Percentiles rank a stretch among this genome's conserved stretches.
Conservation (phyloP, 2,113 vertebrate genomes). For the Laterallus jamaicensis region DNA sequence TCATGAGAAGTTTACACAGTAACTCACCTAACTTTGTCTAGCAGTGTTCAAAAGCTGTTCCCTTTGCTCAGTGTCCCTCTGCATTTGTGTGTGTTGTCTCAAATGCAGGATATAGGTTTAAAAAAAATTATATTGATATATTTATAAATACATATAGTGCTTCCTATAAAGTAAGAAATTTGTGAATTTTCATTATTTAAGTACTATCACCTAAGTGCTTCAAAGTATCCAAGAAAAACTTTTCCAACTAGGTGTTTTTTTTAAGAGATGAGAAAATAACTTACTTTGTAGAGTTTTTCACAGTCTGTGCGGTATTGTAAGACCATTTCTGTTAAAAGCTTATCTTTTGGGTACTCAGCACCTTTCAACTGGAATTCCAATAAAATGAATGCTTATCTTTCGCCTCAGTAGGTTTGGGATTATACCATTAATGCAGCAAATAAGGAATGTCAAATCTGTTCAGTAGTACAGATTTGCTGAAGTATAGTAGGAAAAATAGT, state of each 20-base stretch:
- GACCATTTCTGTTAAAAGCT: slow-evolving; percentile 23
- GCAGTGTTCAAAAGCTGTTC: not conserved
- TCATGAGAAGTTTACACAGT: not conserved
- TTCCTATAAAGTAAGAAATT: not conserved
- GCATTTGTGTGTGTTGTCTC: not conserved
- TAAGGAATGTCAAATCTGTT: not conserved
- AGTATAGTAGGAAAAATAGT: not conserved
- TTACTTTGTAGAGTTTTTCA: not conserved
- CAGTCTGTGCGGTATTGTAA: not conserved
- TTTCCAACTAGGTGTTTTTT: not conserved
- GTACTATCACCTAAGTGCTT: not conserved
- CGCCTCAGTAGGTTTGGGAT: slow-evolving; percentile 25
- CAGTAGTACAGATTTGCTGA: not conserved
- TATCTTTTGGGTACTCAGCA: slow-evolving; percentile 19
- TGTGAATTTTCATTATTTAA: not conserved
- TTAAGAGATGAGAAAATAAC: not conserved
- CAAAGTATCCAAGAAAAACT: not conserved
- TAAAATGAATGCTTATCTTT: slow-evolving; percentile 35
- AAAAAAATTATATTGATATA: not conserved
- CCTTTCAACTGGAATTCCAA: slow-evolving; percentile 12
- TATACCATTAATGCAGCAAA: slow-evolving; percentile 37
- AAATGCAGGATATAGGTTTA: not conserved
- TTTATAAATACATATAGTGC: not conserved
- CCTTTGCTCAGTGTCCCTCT: not conserved
- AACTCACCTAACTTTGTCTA: not conserved